Base-by-base conservation (phyloP, 2,888 invertebrate genomes). In the Cerastoderma edule region DNA sequence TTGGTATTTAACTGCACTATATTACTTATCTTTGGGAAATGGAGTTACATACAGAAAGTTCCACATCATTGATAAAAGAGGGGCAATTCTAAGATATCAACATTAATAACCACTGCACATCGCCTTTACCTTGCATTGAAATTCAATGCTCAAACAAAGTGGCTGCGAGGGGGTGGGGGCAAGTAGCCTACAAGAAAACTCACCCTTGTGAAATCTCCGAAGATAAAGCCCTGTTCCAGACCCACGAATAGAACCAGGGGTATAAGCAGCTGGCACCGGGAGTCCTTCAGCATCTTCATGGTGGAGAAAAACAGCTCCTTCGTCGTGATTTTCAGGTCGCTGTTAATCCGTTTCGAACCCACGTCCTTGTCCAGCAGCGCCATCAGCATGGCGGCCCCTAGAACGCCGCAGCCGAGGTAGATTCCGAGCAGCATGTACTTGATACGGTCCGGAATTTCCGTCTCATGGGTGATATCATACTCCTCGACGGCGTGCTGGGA, bases 181-280 rank as follows among this genome's bases (percentile, higher is more conserved):
- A n/a, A n/a, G n/a, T n/a, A n/a, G n/a, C n/a, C n/a, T n/a, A n/a
- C n/a, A n/a, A n/a, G n/a, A n/a, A n/a, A n/a, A 66, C 84, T 79
- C 79, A 92, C 92, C 89, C 91, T 91, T 10, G 91, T 91, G 74
- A 92, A 92, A 80, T 92, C 91, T 16, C 90, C 89, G 50, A 91
- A 89, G 79, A 92, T 88, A 78, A 92, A 92, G 0, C 89, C 91
- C 70, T 92, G 91, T 67, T 91, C 88, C 48, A 92, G 80, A 0
- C 92, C 92, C 2, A 88, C 87, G 72, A 90, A 91, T 22, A 90
- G 63, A 1, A 91, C 90, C 19, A 92, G 80, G 0, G 91, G 91
- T 16, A 90, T 77, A 10, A 92, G 85, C 39, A 91, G 85, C 65
- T 88, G 89, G 63, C 91, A 89, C 64, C 89, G 78, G n/a, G 88